These are phyloP conservation scores for Trichacis sp. DNA, from an alignment of 2,888 invertebrate species.

Conservation along the genomic window DNA sequence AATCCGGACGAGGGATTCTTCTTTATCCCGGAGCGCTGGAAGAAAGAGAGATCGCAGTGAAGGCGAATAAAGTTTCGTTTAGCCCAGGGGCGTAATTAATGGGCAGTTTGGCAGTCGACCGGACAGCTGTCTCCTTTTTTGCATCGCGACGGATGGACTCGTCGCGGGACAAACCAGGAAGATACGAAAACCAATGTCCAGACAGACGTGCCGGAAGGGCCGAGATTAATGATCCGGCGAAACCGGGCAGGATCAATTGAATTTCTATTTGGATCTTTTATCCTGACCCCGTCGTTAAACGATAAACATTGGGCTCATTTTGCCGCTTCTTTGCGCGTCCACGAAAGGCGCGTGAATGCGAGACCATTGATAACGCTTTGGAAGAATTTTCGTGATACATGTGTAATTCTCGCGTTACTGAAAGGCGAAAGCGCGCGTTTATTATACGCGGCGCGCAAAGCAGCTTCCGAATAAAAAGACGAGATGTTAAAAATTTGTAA, in stretches of 20 bases:
- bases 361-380: not conserved
- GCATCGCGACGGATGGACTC: slow-evolving; percentile 54
- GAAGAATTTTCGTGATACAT: slow-evolving; percentile 1
- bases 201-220: slow-evolving; percentile 67
- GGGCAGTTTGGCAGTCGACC: slow-evolving; percentile 67
- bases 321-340: not conserved
- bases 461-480: slow-evolving; percentile 13
- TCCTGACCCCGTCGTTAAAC: slow-evolving; percentile 11
- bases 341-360: not conserved
- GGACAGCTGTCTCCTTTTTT: slow-evolving; percentile 67
- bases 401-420: not conserved
- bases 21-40: slow-evolving; percentile 45
- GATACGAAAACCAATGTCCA: slow-evolving; percentile 59
- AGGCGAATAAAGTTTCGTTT: slow-evolving; percentile 54
- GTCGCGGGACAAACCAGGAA: slow-evolving; percentile 52
- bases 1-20: slow-evolving; percentile 52
- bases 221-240: slow-evolving; percentile 71
- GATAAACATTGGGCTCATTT: slow-evolving; percentile 5
- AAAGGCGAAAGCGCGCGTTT: too few relatives aligned
- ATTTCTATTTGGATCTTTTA: slow-evolving; percentile 70
- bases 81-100: slow-evolving; percentile 63
- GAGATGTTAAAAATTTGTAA: slow-evolving; percentile 15
- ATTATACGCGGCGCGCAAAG: too few relatives aligned
- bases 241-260: slow-evolving; percentile 73
- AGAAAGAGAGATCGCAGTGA: slow-evolving; percentile 39